Conservation (phyloP, 2,888 invertebrate species). For the Plebejus melissa region DNA sequence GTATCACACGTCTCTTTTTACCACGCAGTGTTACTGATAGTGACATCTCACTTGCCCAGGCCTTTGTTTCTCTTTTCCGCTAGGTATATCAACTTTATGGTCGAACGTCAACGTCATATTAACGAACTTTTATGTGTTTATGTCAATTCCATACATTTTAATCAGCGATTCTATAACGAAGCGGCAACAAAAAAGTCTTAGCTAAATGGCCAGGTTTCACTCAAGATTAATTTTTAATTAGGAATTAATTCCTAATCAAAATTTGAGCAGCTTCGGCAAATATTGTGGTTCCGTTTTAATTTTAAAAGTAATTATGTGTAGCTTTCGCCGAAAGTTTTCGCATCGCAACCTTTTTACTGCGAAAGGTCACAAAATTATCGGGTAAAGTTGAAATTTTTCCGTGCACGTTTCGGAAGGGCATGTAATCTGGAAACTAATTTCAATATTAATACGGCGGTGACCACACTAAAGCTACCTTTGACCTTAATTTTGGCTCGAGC, state of each 20-base stretch:
- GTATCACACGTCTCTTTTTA: no score
- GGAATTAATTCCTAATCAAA: constrained; percentile 38
- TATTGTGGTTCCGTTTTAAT: constrained; percentile 32
- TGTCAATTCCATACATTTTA: no score
- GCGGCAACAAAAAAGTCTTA: no score
- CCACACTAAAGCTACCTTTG: background rate
- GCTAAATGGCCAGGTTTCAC: constrained; percentile 15
- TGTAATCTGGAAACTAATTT: constrained; percentile 8
- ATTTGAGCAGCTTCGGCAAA: constrained; percentile 35
- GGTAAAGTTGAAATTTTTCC: background rate
- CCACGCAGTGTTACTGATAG: no score
- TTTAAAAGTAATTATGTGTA: constrained; percentile 32
- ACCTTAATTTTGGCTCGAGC: constrained; percentile 2
- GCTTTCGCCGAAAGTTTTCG: constrained; percentile 5
- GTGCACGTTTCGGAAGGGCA: background rate
- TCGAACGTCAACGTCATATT: no score
- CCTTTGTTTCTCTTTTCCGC: no score
- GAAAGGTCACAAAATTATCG: constrained; percentile 5
- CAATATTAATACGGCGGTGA: constrained; percentile 11
- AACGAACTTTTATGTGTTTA: no score
- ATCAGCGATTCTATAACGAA: no score
- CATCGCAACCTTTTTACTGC: constrained; percentile 11
- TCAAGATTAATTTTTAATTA: constrained; percentile 38
- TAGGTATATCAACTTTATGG: no score
- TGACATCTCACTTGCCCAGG: no score